Evolutionary conservation across 2,888 invertebrate genomes (phyloP).

Genomic region (Matsumyia berberina): DNA sequence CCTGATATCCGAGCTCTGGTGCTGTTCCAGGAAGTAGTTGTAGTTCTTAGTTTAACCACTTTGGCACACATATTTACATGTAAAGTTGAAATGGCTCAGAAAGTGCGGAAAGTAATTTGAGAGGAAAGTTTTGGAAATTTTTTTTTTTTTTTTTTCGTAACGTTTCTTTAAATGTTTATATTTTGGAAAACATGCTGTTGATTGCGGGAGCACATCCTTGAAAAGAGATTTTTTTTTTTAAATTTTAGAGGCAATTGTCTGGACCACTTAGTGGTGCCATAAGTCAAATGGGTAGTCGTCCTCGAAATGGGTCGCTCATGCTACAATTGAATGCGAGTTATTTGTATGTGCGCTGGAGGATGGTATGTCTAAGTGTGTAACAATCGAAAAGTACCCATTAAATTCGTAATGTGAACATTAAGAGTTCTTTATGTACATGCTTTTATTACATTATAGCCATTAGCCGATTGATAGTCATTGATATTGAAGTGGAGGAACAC

Average conservation of each 20-base stretch:
- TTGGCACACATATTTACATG: constrained; percentile 42
- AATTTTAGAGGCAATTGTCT: constrained; percentile 2
- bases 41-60: constrained; percentile 29
- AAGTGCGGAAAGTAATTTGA: constrained; percentile 40
- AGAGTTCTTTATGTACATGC: constrained; percentile 22
- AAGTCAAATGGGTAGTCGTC: constrained; percentile 18
- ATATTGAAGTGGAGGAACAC: constrained; percentile 16
- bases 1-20: constrained; percentile 15
- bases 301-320: background rate
- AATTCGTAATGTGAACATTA: constrained; percentile 53
- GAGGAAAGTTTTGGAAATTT: constrained; percentile 18
- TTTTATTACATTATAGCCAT: constrained; percentile 51
- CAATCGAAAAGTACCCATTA: constrained; percentile 57
- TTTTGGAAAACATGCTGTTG: constrained; percentile 20
- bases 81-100: constrained; percentile 31
- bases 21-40: constrained; percentile 25
- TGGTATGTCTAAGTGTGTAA: constrained; percentile 24
- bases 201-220: background rate
- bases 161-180: constrained; percentile 22
- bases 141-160: constrained; percentile 22
- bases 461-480: constrained; percentile 60
- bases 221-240: background rate
- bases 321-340: background rate
- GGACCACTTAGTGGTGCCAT: constrained; percentile 13
- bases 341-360: constrained; percentile 7